Conservation (phyloP, 1,140 invertebrate genomes). For the Gonioctena quinquepunctata region DNA sequence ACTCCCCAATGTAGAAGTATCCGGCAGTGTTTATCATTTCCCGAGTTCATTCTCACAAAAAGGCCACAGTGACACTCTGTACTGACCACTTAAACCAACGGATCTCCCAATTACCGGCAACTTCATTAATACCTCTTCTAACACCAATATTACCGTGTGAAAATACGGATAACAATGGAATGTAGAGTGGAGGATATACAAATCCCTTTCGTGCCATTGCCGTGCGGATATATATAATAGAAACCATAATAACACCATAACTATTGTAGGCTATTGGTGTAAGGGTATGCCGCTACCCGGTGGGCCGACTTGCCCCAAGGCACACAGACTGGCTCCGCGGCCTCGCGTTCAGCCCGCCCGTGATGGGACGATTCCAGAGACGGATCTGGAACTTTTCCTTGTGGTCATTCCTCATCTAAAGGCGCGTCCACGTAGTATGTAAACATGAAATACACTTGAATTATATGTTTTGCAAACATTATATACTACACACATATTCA, state of each 20-base stretch:
- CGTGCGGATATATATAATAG: slow-evolving; percentile 19
- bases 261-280: slow-evolving; percentile 19
- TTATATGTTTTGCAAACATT: no score
- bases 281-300: slow-evolving; percentile 30
- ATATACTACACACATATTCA: no score
- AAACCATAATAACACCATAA: slow-evolving; percentile 20
- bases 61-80: neutral
- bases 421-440: no score
- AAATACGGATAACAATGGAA: slow-evolving; percentile 8
- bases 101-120: neutral
- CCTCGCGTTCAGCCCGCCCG: slow-evolving; percentile 8
- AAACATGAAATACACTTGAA: no score
- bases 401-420: no score
- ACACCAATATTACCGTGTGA: neutral
- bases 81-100: neutral
- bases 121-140: neutral
- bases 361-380: neutral
- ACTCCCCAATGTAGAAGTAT: no score
- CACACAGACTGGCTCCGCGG: slow-evolving; percentile 32
- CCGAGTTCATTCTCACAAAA: no score
- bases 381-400: no score
- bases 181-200: slow-evolving; percentile 11
- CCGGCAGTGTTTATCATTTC: no score
- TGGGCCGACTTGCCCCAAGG: slow-evolving; percentile 29
- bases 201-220: slow-evolving; percentile 14